phyloP scores from a whole-genome alignment of 2,797 vertebrate species.

The Anabas testudineus region DNA sequence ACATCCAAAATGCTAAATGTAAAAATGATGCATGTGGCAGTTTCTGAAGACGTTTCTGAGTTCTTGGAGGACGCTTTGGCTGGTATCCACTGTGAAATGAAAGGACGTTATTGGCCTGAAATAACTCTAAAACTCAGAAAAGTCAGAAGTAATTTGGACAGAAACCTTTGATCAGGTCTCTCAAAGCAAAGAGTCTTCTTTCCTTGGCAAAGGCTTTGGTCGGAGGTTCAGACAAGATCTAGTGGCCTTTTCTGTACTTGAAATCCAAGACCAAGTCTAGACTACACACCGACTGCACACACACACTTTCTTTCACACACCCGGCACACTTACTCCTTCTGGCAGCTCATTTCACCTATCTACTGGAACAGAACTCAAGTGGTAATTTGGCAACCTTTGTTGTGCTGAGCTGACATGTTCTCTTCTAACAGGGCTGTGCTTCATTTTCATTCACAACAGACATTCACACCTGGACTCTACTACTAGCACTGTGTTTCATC shows the following conservation, averaged over 20 bases:
- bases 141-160: slow-evolving; percentile 37
- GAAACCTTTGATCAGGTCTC: slow-evolving; percentile 53
- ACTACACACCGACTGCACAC: slow-evolving; percentile 36
- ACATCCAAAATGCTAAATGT: too few relatives aligned
- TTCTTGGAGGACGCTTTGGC: slow-evolving; percentile 22
- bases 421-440: slow-evolving; percentile 24
- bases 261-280: slow-evolving; percentile 66
- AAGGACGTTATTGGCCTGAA: neutral
- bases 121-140: slow-evolving; percentile 27
- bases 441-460: slow-evolving; percentile 54
- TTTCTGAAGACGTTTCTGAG: neutral
- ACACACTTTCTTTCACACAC: slow-evolving; percentile 38
- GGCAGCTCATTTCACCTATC: slow-evolving; percentile 54
- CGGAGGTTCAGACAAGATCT: slow-evolving; percentile 65
- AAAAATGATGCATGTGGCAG: too few relatives aligned
- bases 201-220: slow-evolving; percentile 55
- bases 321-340: slow-evolving; percentile 45
- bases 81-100: slow-evolving; percentile 29
- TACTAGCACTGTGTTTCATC: slow-evolving; percentile 28
- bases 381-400: slow-evolving; percentile 48
- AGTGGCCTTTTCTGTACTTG: slow-evolving; percentile 59
- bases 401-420: slow-evolving; percentile 34
- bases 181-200: slow-evolving; percentile 45
- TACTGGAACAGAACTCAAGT: slow-evolving; percentile 46
- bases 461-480: slow-evolving; percentile 62